Base-by-base conservation (phyloP, 2,797 vertebrate genomes). In the Sebastes wilsoni region DNA sequence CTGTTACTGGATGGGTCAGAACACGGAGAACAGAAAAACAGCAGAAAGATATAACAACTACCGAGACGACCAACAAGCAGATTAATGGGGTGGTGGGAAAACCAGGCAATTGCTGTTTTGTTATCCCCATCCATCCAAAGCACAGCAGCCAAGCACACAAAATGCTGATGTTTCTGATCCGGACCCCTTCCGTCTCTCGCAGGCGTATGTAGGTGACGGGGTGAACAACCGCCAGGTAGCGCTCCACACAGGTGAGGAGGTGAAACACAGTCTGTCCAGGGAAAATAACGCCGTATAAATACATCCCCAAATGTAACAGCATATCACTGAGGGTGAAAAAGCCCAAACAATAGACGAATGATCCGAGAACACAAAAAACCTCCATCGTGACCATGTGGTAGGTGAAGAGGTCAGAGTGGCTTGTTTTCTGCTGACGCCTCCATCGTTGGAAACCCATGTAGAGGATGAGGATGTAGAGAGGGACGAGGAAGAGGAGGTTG, bases 381-480 rank as follows among this genome's bases (percentile, higher is more conserved):
- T 87, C 85, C 18, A 79, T 0, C 1, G 18, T 0, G 9, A 72
- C 25, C 23, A 61, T 42, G 61, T 87, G 62, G 72, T 38, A 83
- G 75, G 84, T 87, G 56, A 85, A 69, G 58, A 30, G 0, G 61
- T 88, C 79, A 0, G 76, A 64, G 71, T 68, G 42, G 30, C n/a
- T 81, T 1, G 13, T 20, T 1, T 22, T 23, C 8, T 18, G 56
- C 12, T 6, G 36, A 20, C 25, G 6, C 75, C 54, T 49, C 69
- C 73, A 67, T 3, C 9, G 55, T 0, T 60, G 72, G 46, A 75
- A 36, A 2, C 80, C 82, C 36, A 64, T 12, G 69, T 11, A 49
- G 70, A 90, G 72, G 75, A 88, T 6, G 10, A 68, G 16, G 52
- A 65, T 5, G 66, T 13, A 78, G 20, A 79, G 67, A 2, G 75